Evolutionary conservation across 1,140 invertebrate species (phyloP).

Genomic region (Eubasilissa regina): DNA sequence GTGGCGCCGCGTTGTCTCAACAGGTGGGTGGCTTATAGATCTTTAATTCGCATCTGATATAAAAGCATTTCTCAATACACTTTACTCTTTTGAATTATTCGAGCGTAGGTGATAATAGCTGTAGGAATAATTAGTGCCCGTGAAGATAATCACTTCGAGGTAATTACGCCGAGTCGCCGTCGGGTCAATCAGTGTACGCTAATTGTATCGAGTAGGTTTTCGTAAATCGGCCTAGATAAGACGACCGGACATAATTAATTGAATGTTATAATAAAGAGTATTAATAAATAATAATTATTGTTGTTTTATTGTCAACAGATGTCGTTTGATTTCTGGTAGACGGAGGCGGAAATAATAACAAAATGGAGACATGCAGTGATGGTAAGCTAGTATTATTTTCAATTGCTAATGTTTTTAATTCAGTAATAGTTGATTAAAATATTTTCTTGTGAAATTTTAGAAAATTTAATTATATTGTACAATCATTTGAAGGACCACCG

Average conservation of each 20-base stretch:
- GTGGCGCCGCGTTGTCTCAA: neutral
- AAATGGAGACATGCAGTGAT: neutral
- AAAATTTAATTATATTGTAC: too few relatives aligned
- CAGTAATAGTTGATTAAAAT: too few relatives aligned
- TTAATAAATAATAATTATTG: neutral
- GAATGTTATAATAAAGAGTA: neutral
- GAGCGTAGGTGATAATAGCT: constrained; percentile 17
- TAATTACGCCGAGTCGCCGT: too few relatives aligned
- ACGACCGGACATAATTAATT: neutral
- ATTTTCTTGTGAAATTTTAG: too few relatives aligned
- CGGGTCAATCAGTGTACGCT: neutral
- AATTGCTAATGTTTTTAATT: too few relatives aligned
- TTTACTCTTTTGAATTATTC: constrained; percentile 20
- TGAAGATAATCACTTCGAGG: neutral
- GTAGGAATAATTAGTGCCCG: neutral
- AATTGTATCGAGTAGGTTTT: neutral
- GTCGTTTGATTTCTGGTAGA: neutral
- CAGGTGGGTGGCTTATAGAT: constrained; percentile 27
- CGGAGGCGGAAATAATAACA: neutral
- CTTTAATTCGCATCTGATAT: constrained; percentile 16
- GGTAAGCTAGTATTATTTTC: too few relatives aligned
- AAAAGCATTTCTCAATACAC: constrained; percentile 17
- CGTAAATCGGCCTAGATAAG: neutral
- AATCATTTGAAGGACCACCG: too few relatives aligned
- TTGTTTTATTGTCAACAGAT: constrained; percentile 20